These are phyloP conservation scores for Petrocephalus microphthalmus DNA, from an alignment of 2,113 vertebrate genomes.

Conservation along the genomic window DNA sequence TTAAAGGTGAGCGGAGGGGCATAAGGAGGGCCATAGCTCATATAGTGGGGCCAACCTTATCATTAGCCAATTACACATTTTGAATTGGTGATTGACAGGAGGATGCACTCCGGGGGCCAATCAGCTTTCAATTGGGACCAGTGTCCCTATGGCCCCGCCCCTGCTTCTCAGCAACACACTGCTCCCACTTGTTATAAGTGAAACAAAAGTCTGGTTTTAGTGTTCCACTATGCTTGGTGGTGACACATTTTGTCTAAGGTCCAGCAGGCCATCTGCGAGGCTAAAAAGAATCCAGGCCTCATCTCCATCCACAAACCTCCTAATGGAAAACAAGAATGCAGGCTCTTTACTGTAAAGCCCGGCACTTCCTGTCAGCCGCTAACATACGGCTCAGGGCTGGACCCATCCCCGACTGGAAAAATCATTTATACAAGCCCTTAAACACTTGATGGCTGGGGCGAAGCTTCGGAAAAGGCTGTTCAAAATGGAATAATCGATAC, in stretches of 20 bases:
- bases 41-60: background rate
- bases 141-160: background rate
- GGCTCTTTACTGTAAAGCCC: background rate
- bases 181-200: background rate
- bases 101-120: background rate
- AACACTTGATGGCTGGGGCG: slow-evolving; percentile 22
- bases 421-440: background rate
- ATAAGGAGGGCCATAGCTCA: background rate
- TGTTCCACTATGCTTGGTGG: background rate
- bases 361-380: background rate
- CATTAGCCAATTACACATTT: background rate
- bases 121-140: background rate
- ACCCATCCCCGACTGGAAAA: background rate
- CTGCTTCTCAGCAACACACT: background rate
- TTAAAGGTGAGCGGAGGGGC: background rate
- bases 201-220: background rate
- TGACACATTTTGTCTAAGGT: background rate
- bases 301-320: background rate
- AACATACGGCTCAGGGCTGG: background rate
- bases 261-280: background rate
- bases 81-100: background rate
- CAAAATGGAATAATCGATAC: slow-evolving; percentile 32
- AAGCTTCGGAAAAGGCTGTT: slow-evolving; percentile 7
- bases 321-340: background rate
- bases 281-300: background rate